Evolutionary conservation across 2,888 invertebrate genomes (phyloP).

Genomic region (Willowsia nigromaculata): DNA sequence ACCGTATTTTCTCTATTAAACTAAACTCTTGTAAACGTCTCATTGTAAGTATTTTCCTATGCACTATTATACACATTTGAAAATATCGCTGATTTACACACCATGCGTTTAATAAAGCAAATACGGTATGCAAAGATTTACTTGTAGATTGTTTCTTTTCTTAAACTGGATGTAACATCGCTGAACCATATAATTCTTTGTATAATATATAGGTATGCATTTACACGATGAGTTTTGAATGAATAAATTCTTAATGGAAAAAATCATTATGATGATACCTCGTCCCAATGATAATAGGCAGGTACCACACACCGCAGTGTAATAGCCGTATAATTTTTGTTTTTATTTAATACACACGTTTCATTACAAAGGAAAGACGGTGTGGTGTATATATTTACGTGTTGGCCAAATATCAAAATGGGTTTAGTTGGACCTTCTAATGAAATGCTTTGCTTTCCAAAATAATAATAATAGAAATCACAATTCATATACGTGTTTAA

Average conservation of each 20-base stretch:
- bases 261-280: background rate
- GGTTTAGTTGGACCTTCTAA: background rate
- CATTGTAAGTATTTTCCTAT: no score
- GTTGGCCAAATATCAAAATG: background rate
- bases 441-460: background rate
- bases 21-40: no score
- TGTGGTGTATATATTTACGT: background rate
- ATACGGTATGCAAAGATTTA: no score
- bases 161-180: no score
- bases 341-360: slow-evolving; percentile 4
- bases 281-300: slow-evolving; percentile 5
- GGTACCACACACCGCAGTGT: slow-evolving; percentile 35
- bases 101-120: no score
- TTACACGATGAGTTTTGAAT: background rate
- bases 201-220: no score
- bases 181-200: no score
- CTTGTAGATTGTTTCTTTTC: no score
- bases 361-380: background rate
- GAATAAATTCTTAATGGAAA: background rate
- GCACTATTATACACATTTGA: no score
- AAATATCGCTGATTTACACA: no score
- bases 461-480: background rate
- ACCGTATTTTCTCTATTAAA: background rate
- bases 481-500: background rate
- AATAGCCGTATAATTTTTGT: background rate